Evolutionary conservation across 2,113 vertebrate species (phyloP).

Genomic region (Otus sunia): DNA sequence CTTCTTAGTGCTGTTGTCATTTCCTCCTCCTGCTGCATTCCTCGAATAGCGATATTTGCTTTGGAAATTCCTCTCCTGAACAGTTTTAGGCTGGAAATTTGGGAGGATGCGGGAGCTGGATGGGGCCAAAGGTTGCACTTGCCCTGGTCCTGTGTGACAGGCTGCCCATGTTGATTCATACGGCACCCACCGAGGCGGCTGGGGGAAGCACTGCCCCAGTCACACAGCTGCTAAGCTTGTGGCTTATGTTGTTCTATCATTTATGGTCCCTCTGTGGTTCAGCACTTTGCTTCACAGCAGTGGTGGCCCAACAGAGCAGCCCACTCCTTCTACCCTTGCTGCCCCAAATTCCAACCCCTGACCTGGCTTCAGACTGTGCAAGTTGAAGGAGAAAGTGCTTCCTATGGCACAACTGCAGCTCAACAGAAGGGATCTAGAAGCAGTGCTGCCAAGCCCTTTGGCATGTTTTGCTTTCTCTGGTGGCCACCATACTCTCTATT

Average conservation of each 20-base stretch:
- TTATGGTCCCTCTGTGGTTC: background rate
- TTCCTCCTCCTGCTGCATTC: conserved; percentile 28
- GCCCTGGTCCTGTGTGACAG: background rate
- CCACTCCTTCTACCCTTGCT: background rate
- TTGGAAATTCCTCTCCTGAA: background rate
- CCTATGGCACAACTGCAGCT: background rate
- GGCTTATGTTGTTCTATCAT: background rate
- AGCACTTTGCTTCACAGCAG: background rate
- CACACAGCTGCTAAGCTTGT: background rate
- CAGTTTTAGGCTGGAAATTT: background rate
- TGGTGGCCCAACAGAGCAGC: background rate
- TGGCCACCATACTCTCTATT: background rate
- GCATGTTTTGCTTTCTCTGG: background rate
- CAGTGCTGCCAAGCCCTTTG: background rate
- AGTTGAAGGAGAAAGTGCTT: background rate
- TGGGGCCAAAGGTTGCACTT: background rate
- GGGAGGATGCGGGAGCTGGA: background rate
- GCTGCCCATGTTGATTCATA: fast-evolving
- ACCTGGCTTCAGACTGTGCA: background rate
- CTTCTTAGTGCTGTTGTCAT: conserved; percentile 29
- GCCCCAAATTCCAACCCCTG: background rate
- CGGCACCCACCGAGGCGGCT: fast-evolving
- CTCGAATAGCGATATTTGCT: conserved; percentile 10
- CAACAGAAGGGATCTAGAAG: background rate
- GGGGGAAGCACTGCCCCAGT: background rate